A percentile compares a stretch with the other conserved stretches of the same genome.
Evolutionary conservation across 2,888 invertebrate genomes (phyloP).

Genomic region (Autographa gamma): DNA sequence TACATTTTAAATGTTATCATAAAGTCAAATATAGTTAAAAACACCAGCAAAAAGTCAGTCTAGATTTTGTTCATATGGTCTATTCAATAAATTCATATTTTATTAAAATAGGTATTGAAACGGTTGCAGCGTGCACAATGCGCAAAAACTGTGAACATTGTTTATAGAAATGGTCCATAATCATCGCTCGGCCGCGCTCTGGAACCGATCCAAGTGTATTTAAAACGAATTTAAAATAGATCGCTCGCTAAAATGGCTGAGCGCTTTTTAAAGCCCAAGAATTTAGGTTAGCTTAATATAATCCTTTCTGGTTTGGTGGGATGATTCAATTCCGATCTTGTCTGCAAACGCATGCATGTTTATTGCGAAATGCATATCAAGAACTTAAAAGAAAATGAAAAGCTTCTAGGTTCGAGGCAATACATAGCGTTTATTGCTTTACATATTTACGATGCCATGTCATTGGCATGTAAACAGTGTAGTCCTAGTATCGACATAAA

Average conservation of each 20-base stretch:
- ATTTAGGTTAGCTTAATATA: slow-evolving; percentile 57
- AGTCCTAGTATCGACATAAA: slow-evolving; percentile 14
- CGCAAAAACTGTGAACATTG: slow-evolving; percentile 33
- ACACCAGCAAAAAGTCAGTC: slow-evolving; percentile 4
- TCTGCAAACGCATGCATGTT: neutral
- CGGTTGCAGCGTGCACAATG: slow-evolving; percentile 12
- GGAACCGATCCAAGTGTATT: slow-evolving; percentile 71
- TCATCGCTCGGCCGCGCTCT: slow-evolving; percentile 42
- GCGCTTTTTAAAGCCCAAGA: slow-evolving; percentile 52
- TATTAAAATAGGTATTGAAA: slow-evolving; percentile 16
- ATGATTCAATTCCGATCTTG: slow-evolving; percentile 7
- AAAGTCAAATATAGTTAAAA: slow-evolving; percentile 21
- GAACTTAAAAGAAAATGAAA: neutral
- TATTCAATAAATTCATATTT: slow-evolving; percentile 27
- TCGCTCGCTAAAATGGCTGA: slow-evolving; percentile 52
- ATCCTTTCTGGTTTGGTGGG: slow-evolving; percentile 31
- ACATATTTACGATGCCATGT: neutral
- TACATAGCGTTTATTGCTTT: slow-evolving; percentile 1
- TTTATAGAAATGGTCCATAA: slow-evolving; percentile 33
- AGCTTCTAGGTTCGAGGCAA: neutral
- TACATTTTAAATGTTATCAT: slow-evolving; percentile 19
- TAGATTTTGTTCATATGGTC: neutral
- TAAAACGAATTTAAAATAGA: slow-evolving; percentile 66
- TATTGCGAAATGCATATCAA: neutral
- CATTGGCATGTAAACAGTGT: slow-evolving; percentile 11